These are phyloP conservation scores for Crotalus tigris DNA, from an alignment of 2,113 vertebrate species.

Conservation along the genomic window DNA sequence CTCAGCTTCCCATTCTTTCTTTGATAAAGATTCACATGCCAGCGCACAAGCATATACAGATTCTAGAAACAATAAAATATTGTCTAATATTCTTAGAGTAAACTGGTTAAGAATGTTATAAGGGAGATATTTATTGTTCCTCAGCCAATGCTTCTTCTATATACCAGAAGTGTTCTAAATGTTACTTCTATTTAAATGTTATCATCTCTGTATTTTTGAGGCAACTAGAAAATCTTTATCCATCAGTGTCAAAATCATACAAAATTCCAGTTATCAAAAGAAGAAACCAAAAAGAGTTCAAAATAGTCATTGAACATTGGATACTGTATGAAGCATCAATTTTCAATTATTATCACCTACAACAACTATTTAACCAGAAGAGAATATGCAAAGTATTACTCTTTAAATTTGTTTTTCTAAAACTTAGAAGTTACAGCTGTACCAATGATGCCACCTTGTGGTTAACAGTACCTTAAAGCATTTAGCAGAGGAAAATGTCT, in stretches of 20 bases:
- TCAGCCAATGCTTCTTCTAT: background rate
- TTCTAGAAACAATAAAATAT: background rate
- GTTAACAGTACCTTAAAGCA: background rate
- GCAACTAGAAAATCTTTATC: background rate
- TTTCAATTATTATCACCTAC: background rate
- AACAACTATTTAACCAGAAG: background rate
- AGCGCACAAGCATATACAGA: background rate
- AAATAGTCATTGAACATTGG: background rate
- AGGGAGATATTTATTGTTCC: background rate
- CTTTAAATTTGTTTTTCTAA: background rate
- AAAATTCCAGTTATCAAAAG: background rate
- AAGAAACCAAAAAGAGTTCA: background rate
- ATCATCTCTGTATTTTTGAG: background rate
- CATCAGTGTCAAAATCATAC: background rate
- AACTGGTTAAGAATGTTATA: background rate
- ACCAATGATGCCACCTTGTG: conserved; percentile 26
- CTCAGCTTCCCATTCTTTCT: background rate
- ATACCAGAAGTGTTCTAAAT: background rate
- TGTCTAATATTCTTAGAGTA: background rate
- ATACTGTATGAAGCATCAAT: background rate
- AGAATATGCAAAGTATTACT: background rate
- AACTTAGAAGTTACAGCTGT: background rate
- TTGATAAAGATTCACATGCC: background rate
- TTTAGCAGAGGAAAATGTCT: background rate
- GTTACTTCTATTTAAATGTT: background rate